Evolutionary conservation across 2,888 invertebrate genomes (phyloP).

Genomic region (Scaptomyza polygonia): DNA sequence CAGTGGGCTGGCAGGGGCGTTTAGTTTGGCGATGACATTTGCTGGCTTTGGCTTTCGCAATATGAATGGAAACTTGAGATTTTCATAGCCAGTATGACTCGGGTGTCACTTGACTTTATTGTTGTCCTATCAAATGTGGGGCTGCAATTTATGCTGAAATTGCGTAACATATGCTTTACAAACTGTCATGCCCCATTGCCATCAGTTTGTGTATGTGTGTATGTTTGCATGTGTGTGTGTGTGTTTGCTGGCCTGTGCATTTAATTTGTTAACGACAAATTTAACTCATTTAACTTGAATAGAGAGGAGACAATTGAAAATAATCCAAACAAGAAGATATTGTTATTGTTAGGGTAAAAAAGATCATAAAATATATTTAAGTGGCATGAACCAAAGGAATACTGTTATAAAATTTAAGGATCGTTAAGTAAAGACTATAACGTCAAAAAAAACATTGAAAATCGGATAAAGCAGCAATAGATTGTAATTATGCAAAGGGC

Average conservation of each 20-base stretch:
- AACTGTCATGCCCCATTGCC: background rate
- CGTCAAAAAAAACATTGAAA: too few species aligned
- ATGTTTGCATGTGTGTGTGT: background rate
- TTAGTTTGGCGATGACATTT: slow-evolving; percentile 62
- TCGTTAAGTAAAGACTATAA: too few species aligned
- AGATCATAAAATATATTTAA: too few species aligned
- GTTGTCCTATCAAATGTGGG: slow-evolving; percentile 63
- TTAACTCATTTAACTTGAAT: slow-evolving; percentile 73
- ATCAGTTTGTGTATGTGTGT: background rate
- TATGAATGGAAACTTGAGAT: slow-evolving; percentile 58
- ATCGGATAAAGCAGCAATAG: too few species aligned
- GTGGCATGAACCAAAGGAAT: background rate
- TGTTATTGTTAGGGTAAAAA: background rate
- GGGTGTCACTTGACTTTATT: slow-evolving; percentile 49
- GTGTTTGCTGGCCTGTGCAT: slow-evolving; percentile 29
- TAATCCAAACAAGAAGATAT: background rate
- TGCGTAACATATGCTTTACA: slow-evolving; percentile 20
- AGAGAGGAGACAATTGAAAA: background rate
- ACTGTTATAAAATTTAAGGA: too few species aligned
- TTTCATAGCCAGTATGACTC: slow-evolving; percentile 35
- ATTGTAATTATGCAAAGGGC: too few species aligned
- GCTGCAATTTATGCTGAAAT: slow-evolving; percentile 67
- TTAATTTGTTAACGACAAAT: slow-evolving; percentile 74
- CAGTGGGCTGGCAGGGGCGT: slow-evolving; percentile 11
- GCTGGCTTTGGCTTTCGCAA: slow-evolving; percentile 53